These are phyloP conservation scores for Progne subis DNA, from an alignment of 2,113 vertebrate species.

Conservation along the genomic window DNA sequence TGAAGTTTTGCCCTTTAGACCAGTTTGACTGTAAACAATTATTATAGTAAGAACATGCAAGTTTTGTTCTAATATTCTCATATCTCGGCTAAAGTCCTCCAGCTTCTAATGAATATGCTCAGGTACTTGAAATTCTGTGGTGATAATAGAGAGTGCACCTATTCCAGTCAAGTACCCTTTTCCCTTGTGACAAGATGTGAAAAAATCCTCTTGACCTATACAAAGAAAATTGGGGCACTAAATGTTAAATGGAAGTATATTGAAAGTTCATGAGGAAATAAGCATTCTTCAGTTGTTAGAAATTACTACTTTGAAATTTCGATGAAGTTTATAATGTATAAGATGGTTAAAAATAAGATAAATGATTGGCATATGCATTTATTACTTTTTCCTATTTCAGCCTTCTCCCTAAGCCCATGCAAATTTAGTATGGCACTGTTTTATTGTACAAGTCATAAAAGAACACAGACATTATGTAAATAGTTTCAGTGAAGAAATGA, in stretches of 20 bases:
- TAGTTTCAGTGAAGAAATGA: constrained; percentile 46
- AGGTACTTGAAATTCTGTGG: constrained; percentile 10
- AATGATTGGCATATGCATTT: background rate
- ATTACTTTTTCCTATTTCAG: background rate
- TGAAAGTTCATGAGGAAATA: constrained; percentile 4
- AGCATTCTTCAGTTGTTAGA: background rate
- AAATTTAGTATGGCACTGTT: background rate
- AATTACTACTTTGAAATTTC: constrained; percentile 8
- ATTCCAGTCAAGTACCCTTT: constrained; percentile 39
- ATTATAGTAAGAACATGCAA: background rate
- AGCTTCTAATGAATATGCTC: constrained; percentile 10
- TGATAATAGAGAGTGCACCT: background rate
- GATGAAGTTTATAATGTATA: background rate
- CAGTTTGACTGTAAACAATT: background rate
- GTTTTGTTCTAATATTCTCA: background rate
- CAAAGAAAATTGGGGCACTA: constrained; percentile 19
- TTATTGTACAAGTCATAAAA: constrained; percentile 6
- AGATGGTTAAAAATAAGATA: background rate
- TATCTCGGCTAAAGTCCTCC: background rate
- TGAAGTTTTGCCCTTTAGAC: background rate
- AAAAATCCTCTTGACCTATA: constrained; percentile 49
- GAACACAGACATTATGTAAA: constrained; percentile 50
- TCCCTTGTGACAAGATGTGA: background rate
- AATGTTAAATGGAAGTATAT: constrained; percentile 26
- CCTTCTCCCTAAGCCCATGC: background rate